A percentile compares a stretch with the other conserved stretches of the same genome.
Conservation (phyloP, 1,140 invertebrate species). For the Zaprionus capensis region DNA sequence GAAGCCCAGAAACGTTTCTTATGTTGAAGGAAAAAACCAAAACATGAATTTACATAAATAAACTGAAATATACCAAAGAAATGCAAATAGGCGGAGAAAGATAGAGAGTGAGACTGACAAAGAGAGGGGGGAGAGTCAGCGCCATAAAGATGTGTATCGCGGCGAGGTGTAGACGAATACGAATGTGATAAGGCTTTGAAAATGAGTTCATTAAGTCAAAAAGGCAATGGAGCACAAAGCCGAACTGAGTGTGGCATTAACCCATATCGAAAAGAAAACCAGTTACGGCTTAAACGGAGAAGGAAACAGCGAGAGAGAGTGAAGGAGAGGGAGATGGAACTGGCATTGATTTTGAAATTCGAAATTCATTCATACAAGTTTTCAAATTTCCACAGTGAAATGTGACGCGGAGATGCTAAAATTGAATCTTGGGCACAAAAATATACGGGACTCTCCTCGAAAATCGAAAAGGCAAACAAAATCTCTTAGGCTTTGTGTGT, state of each 20-base stretch:
- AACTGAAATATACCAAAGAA: constrained; percentile 36
- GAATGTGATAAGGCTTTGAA: constrained; percentile 55
- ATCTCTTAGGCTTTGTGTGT: constrained; percentile 52
- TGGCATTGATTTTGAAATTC: constrained; percentile 29
- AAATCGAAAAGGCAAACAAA: constrained; percentile 48
- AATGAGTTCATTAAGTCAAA: constrained; percentile 65
- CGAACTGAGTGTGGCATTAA: constrained; percentile 61
- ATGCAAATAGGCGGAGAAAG: constrained; percentile 36
- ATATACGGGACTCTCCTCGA: constrained; percentile 18
- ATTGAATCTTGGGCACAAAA: constrained; percentile 15
- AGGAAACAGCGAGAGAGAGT: not conserved
- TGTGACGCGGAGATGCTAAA: constrained; percentile 72
- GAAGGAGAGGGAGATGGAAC: not conserved
- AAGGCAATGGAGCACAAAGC: constrained; percentile 42
- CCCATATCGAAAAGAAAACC: constrained; percentile 56
- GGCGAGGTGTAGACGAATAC: constrained; percentile 45
- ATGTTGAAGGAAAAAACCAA: constrained; percentile 16
- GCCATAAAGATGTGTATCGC: constrained; percentile 35
- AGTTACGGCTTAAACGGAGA: constrained; percentile 31
- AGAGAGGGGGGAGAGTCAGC: constrained; percentile 7
- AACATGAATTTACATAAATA: constrained; percentile 41
- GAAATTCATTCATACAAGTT: constrained; percentile 44
- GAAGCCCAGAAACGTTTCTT: constrained; percentile 14
- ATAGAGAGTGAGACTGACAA: not conserved
- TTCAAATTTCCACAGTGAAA: constrained; percentile 61